Conservation (phyloP, 2,797 vertebrate species). For the Crypturellus tataupa region DNA sequence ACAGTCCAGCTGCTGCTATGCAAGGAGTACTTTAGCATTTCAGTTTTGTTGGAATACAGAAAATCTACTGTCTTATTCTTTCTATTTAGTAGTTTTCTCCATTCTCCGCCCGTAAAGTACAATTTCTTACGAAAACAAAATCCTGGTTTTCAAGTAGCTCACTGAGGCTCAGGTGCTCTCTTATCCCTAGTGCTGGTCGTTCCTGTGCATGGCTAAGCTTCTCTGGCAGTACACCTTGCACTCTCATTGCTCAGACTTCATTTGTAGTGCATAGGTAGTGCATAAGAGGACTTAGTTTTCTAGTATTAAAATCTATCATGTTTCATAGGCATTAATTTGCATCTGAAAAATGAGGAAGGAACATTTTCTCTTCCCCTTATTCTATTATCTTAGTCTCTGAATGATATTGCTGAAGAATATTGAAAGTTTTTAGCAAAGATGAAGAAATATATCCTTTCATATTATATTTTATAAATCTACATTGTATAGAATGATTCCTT, state of each 20-base stretch:
- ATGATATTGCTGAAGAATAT: neutral
- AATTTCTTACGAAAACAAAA: neutral
- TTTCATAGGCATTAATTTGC: neutral
- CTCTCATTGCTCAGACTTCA: neutral
- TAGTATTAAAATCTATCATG: neutral
- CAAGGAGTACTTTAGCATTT: neutral
- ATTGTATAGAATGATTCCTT: neutral
- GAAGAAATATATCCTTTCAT: neutral
- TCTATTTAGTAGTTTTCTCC: neutral
- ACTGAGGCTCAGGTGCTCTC: neutral
- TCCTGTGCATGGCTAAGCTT: neutral
- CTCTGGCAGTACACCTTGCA: fast-evolving
- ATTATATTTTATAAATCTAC: neutral
- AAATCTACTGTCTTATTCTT: neutral
- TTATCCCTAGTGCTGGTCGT: neutral
- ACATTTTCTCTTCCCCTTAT: neutral
- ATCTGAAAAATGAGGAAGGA: neutral
- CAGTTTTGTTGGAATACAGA: neutral
- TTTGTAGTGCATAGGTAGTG: neutral
- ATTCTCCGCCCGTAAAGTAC: neutral
- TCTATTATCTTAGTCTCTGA: neutral
- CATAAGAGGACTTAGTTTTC: neutral
- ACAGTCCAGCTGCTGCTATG: neutral
- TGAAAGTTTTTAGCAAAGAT: neutral
- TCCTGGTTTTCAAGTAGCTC: neutral